phyloP scores from a whole-genome alignment of 1,140 invertebrate species.

The Epicauta chinensis region DNA sequence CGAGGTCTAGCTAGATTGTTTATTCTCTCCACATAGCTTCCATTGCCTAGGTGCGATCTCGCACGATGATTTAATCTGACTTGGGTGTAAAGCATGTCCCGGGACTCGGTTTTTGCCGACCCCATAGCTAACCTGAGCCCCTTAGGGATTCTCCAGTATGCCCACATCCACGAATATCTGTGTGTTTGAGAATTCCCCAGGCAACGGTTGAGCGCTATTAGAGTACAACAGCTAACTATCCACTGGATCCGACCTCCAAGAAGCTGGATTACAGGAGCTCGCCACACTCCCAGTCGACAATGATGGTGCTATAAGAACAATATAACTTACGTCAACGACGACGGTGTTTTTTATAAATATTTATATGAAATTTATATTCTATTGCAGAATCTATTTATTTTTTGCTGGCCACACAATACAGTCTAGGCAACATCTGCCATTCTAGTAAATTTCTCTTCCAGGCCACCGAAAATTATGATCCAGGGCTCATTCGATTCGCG shows the following conservation, averaged over 20 bases:
- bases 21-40: conserved; percentile 71
- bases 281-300: conserved; percentile 75
- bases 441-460: too few species aligned
- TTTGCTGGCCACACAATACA: too few species aligned
- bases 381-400: too few species aligned
- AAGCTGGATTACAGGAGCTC: conserved; percentile 90
- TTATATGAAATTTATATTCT: too few species aligned
- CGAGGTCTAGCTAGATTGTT: conserved; percentile 78
- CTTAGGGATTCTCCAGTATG: conserved; percentile 68
- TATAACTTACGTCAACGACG: too few species aligned
- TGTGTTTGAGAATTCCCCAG: conserved; percentile 79
- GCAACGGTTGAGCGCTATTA: conserved; percentile 65
- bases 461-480: too few species aligned
- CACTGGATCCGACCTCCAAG: conserved; percentile 79
- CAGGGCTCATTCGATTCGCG: too few species aligned
- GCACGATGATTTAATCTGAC: conserved; percentile 94
- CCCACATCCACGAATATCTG: conserved; percentile 92
- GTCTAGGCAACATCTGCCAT: too few species aligned
- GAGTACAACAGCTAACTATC: conserved; percentile 80
- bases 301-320: too few species aligned
- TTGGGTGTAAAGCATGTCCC: conserved; percentile 95
- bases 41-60: conserved; percentile 96
- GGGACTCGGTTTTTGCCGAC: conserved; percentile 94
- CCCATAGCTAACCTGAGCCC: conserved; percentile 87
- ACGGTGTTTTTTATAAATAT: too few species aligned